Base-by-base conservation (phyloP, 2,113 vertebrate species). In the Saimiri boliviensis region DNA sequence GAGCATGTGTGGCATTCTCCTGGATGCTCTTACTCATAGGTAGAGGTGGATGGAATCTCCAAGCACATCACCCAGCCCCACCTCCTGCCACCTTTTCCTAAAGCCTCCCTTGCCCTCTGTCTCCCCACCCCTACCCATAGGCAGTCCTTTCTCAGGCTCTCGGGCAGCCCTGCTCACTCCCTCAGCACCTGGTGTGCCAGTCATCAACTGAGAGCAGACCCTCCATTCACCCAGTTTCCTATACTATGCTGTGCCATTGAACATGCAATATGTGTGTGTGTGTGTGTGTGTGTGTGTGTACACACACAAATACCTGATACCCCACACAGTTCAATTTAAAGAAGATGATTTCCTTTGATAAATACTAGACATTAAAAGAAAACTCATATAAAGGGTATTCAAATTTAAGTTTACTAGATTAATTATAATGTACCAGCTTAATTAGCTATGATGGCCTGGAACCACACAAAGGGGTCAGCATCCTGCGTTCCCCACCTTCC, bases 211-310 rank as follows among this genome's bases (percentile, higher is more conserved):
- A 77, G 45, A 47, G 45, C 74, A 80, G 27, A 60, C 7, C 25
- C 1, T 45, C 37, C 25, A 20, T 12, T 60, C 16, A 4, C 81
- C 81, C 30, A 12, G 56, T n/a, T 54, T 80, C 47, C 49, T 80
- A 8, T 5, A 76, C 73, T 49, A 35, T 32, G 23, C 60, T 63
- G 60, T 63, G 32, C 45, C 68, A 45, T 45, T 27, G n/a, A 80
- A 32, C n/a, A 23, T 42, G 27, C 17, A 58, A n/a, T n/a, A 13
- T 12, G 1, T 23, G 2, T 30, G 4, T 3, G 8, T 14, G 8
- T 32, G 9, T n/a, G 9, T 3, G 13, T 8, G 8, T 42, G 3
- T 30, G 0, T 30, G 5, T 86, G 5, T 60, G 40, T 32, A 2
- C 21, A 37, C 32, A 14, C 42, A 68, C 27, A 42, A 81, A 91